phyloP scores from a whole-genome alignment of 2,113 vertebrate species.

The Notiomystis cincta region DNA sequence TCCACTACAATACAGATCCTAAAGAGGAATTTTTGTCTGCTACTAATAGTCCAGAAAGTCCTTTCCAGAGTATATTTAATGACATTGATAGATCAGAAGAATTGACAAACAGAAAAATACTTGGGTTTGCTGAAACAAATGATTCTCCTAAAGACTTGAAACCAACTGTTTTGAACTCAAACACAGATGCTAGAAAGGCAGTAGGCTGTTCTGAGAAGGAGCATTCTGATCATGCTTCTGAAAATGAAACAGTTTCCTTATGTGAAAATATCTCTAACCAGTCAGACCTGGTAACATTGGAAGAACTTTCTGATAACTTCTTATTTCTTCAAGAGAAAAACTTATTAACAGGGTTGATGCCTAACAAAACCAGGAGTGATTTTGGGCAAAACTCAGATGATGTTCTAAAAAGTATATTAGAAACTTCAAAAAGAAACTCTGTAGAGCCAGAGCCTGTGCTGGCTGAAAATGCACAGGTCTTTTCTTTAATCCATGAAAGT shows the following conservation, averaged over 20 bases:
- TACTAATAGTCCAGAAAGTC: conserved; percentile 80
- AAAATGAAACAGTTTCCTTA: conserved; percentile 54
- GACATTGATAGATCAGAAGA: conserved; percentile 77
- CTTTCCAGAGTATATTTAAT: conserved; percentile 82
- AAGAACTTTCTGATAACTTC: conserved; percentile 86
- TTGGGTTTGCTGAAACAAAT: conserved; percentile 79
- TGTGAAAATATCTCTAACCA: conserved; percentile 52
- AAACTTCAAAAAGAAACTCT: conserved; percentile 63
- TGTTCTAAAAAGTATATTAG: conserved; percentile 68
- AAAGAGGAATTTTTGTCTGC: conserved; percentile 76
- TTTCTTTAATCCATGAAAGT: conserved; percentile 54
- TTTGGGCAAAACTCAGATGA: conserved; percentile 63
- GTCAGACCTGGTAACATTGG: conserved; percentile 65
- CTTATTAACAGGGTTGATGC: conserved; percentile 75
- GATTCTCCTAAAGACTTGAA: conserved; percentile 63
- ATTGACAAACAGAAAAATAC: conserved; percentile 61
- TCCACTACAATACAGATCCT: conserved; percentile 81
- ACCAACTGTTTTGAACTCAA: neutral
- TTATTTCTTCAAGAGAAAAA: conserved; percentile 86
- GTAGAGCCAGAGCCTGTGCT: conserved; percentile 53
- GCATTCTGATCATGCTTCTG: neutral
- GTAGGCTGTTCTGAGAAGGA: conserved; percentile 27
- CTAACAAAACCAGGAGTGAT: conserved; percentile 39
- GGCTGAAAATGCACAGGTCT: conserved; percentile 23
- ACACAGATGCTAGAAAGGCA: neutral